Evolutionary conservation across 2,888 invertebrate genomes (phyloP).

Genomic region (Tanytarsus gracilentus): DNA sequence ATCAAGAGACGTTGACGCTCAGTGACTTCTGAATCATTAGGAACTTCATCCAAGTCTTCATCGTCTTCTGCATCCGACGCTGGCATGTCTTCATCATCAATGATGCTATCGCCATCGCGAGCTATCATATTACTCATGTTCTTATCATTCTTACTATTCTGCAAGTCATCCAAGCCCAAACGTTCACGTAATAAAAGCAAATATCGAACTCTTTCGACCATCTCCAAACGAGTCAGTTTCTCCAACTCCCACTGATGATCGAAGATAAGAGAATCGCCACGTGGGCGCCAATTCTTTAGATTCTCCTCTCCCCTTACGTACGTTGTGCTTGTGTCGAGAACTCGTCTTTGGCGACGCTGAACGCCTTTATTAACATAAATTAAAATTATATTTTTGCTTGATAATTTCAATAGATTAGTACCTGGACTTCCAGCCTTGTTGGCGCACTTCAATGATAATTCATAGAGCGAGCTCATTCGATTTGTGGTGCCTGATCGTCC

Average conservation of each 20-base stretch:
- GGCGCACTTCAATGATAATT: conserved; percentile 85
- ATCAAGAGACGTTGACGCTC: conserved; percentile 71
- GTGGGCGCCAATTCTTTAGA: conserved; percentile 94
- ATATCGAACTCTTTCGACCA: conserved; percentile 90
- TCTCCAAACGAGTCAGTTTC: conserved; percentile 90
- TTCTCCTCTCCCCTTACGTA: conserved; percentile 99
- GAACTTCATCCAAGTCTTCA: conserved; percentile 40
- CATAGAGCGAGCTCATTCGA: conserved; percentile 93
- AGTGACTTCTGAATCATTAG: conserved; percentile 59
- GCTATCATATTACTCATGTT: conserved; percentile 94
- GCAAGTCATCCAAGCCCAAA: conserved; percentile 64
- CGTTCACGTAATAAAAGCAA: conserved; percentile 82
- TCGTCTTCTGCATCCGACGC: conserved; percentile 24
- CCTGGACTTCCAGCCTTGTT: conserved; percentile 95
- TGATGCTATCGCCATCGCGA: conserved; percentile 51
- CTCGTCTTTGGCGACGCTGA: conserved; percentile 87
- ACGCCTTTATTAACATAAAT: conserved; percentile 54
- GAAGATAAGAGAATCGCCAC: conserved; percentile 95
- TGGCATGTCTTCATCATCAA: conserved; percentile 47
- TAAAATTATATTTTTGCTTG: neutral
- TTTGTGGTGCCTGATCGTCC: conserved; percentile 78
- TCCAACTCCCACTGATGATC: conserved; percentile 99
- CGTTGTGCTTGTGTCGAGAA: conserved; percentile 94
- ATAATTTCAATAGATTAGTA: too few species aligned
- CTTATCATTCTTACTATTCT: conserved; percentile 74